phyloP scores from a whole-genome alignment of 2,888 invertebrate species.

The Acronicta alni region DNA sequence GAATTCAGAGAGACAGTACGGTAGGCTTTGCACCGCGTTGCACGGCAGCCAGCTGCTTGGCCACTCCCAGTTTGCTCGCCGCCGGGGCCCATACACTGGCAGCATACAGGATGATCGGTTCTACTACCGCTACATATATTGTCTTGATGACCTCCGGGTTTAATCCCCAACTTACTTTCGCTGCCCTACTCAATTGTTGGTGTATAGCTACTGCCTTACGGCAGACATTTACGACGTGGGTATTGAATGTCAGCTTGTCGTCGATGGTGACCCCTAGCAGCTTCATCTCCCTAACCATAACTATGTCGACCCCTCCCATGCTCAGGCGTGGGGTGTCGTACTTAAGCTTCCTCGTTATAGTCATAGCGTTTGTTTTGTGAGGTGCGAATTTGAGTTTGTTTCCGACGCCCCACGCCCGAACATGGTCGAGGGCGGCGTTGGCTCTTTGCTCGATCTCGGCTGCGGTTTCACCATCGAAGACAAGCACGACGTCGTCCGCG shows the following conservation, averaged over 20 bases:
- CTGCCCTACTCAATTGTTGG: neutral
- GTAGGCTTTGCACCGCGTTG: neutral
- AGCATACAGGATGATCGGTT: slow-evolving; percentile 4
- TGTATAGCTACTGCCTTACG: neutral
- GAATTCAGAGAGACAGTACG: slow-evolving; percentile 2
- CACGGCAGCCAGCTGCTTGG: neutral
- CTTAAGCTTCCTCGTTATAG: neutral
- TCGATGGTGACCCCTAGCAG: slow-evolving; percentile 2
- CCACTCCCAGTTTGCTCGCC: slow-evolving; percentile 1
- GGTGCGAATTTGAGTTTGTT: slow-evolving; percentile 2
- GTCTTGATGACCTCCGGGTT: neutral
- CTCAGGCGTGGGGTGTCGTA: too few relatives aligned
- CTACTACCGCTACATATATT: neutral
- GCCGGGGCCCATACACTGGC: slow-evolving; percentile 8
- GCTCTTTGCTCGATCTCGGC: neutral
- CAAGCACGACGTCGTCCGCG: neutral
- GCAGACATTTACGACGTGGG: neutral
- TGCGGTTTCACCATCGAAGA: neutral
- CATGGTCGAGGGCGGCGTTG: slow-evolving; percentile 2
- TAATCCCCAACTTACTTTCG: slow-evolving; percentile 6
- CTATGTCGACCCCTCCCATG: too few relatives aligned
- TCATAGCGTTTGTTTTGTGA: neutral
- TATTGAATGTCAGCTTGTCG: neutral
- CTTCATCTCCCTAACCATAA: neutral
- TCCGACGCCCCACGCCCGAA: neutral